Conservation (phyloP, 2,888 invertebrate genomes). For the Lasioglossum marginatum region DNA sequence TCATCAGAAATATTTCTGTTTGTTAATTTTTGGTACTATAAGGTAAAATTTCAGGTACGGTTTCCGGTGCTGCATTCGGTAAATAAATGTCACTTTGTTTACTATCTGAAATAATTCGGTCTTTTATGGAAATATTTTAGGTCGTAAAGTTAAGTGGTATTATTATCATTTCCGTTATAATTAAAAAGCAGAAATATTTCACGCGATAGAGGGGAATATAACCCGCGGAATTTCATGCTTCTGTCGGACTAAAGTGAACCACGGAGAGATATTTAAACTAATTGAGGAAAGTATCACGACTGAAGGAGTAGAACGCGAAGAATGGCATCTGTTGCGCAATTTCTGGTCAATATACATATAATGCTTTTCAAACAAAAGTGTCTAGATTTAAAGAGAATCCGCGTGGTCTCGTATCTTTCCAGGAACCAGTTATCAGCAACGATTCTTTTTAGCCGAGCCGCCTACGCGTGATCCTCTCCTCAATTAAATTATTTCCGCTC, state of each 20-base stretch:
- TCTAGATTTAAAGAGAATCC: neutral
- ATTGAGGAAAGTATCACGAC: neutral
- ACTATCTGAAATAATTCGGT: neutral
- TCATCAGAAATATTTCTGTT: neutral
- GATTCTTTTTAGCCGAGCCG: slow-evolving; percentile 12
- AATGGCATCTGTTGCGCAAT: neutral
- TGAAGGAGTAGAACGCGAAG: neutral
- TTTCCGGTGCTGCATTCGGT: neutral
- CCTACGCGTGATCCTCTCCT: slow-evolving; percentile 35
- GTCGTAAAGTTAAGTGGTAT: neutral
- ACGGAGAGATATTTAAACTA: neutral
- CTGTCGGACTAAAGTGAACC: neutral
- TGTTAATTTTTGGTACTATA: neutral
- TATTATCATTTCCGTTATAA: neutral
- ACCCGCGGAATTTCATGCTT: neutral
- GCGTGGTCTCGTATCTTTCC: neutral
- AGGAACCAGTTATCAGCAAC: neutral
- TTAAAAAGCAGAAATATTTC: neutral
- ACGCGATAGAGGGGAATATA: neutral
- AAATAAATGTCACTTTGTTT: neutral
- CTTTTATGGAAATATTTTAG: neutral
- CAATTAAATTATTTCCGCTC: slow-evolving; percentile 6
- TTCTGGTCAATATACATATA: neutral
- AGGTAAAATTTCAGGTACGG: neutral
- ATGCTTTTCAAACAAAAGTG: neutral